phyloP scores from a whole-genome alignment of 2,113 vertebrate genomes.

The Poecile atricapillus region DNA sequence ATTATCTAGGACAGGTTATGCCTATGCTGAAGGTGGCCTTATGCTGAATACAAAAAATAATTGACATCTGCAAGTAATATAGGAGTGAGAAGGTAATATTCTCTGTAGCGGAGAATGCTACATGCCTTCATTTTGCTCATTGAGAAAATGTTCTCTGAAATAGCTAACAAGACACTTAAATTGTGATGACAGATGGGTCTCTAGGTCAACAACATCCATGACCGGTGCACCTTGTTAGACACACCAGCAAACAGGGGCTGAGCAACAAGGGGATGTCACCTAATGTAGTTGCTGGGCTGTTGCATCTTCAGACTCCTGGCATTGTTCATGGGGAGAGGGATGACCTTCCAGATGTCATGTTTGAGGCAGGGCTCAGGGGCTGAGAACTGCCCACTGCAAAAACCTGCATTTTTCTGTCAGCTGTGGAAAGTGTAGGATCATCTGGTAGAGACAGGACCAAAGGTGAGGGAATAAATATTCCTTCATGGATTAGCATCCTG shows the following conservation, averaged over 20 bases:
- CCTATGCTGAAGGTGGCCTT: not conserved
- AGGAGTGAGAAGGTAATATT: not conserved
- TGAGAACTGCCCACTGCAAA: not conserved
- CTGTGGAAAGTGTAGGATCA: not conserved
- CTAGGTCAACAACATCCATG: not conserved
- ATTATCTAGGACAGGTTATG: not conserved
- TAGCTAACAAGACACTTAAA: not conserved
- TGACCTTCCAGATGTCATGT: not conserved
- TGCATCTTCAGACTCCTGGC: not conserved
- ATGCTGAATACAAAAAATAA: not conserved
- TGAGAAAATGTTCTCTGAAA: not conserved
- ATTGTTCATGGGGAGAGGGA: not conserved
- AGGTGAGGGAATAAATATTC: not conserved
- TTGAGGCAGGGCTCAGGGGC: not conserved
- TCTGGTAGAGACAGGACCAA: not conserved
- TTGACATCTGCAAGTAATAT: not conserved
- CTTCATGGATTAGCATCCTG: not conserved
- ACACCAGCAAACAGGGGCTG: not conserved
- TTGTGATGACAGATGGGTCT: not conserved
- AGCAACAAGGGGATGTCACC: not conserved
- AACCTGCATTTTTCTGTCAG: not conserved
- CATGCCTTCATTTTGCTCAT: not conserved
- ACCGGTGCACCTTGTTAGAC: not conserved
- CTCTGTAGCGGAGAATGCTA: not conserved
- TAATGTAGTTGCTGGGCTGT: not conserved